Percentiles rank a stretch among this genome's conserved stretches.
These are phyloP conservation scores for Melieria picta DNA, from an alignment of 2,888 invertebrate species.

Conservation along the genomic window DNA sequence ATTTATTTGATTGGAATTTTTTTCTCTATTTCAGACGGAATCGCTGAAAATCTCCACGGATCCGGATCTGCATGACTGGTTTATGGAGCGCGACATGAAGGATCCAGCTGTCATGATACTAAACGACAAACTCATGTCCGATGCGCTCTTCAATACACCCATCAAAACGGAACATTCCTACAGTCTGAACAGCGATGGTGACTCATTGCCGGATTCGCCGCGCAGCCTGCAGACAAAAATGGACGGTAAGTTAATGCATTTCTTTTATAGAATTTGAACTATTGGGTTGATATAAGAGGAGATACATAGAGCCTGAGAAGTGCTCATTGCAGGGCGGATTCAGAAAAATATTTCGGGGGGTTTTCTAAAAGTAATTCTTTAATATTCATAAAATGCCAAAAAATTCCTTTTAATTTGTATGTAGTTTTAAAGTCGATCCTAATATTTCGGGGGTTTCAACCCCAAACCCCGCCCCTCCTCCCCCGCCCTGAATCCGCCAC, in stretches of 20 bases:
- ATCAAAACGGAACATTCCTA: conserved; percentile 95
- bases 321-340: too few relatives aligned
- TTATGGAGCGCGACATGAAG: conserved; percentile 74
- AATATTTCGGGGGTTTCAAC: too few relatives aligned
- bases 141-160: conserved; percentile 79
- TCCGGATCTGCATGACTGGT: conserved; percentile 75
- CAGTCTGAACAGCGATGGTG: conserved; percentile 80
- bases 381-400: too few relatives aligned
- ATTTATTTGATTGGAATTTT: neutral
- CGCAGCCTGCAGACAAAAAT: conserved; percentile 74
- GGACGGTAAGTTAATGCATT: conserved; percentile 70
- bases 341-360: too few relatives aligned
- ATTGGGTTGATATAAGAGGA: too few relatives aligned
- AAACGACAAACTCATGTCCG: conserved; percentile 79
- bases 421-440: too few relatives aligned
- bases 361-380: too few relatives aligned
- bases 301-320: too few relatives aligned
- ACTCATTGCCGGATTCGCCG: conserved; percentile 77
- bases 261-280: neutral
- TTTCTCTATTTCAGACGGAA: conserved; percentile 70
- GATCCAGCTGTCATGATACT: conserved; percentile 77
- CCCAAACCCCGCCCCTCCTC: too few relatives aligned
- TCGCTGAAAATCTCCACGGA: conserved; percentile 72
- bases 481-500: too few relatives aligned
- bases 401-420: too few relatives aligned